A percentile compares a stretch with the other conserved stretches of the same genome.
These are phyloP conservation scores for Chaetogeoica ovagalla DNA, from an alignment of 2,888 invertebrate species.

Conservation along the genomic window DNA sequence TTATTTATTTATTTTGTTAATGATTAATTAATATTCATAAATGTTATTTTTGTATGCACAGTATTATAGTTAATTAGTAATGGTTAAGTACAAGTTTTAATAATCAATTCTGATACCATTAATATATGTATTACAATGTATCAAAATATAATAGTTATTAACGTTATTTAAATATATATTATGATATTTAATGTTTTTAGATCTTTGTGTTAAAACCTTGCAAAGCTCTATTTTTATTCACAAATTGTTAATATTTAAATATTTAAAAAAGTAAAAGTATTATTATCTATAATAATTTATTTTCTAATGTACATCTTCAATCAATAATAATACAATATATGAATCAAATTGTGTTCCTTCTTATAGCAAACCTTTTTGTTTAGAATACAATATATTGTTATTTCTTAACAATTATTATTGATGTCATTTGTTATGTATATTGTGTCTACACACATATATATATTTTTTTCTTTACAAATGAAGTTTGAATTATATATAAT, in stretches of 20 bases:
- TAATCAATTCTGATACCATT: slow-evolving; percentile 24
- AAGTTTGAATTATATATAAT: too few relatives aligned
- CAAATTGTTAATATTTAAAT: slow-evolving; percentile 31
- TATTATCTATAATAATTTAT: background rate
- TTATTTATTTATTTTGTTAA: background rate
- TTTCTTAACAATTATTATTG: too few relatives aligned
- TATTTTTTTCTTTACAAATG: too few relatives aligned
- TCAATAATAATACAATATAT: background rate
- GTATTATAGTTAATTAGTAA: slow-evolving; percentile 30
- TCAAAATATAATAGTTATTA: slow-evolving; percentile 29
- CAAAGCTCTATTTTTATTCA: slow-evolving; percentile 42
- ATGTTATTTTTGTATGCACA: slow-evolving; percentile 43
- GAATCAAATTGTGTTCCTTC: background rate
- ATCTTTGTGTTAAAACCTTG: background rate
- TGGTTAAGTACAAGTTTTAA: slow-evolving; percentile 30
- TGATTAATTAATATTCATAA: slow-evolving; percentile 13
- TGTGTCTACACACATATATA: too few relatives aligned
- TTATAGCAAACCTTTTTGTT: background rate
- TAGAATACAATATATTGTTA: background rate
- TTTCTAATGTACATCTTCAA: background rate
- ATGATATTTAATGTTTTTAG: slow-evolving; percentile 4
- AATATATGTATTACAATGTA: background rate
- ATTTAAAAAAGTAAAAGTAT: background rate
- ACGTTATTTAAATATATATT: slow-evolving; percentile 15
- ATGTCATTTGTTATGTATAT: too few relatives aligned